Conservation (phyloP, 2,113 vertebrate genomes). For the mouse (Mus musculus) region GRCm39 chr16:42757501-42758000, state of each 20-base stretch:
- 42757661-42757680: not conserved
- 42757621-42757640: not conserved
- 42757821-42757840: not conserved
- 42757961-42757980: constrained; percentile 50
- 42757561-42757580: constrained; percentile 3
- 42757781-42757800: not conserved
- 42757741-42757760: not conserved
- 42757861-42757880: constrained; percentile 40
- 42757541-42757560: constrained; percentile 29
- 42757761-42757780: not conserved
- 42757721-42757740: constrained; percentile 56
- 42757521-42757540: constrained; percentile 60
- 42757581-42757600: not conserved
- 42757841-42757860: not conserved
- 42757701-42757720: constrained; percentile 31
- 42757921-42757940: constrained; percentile 42
- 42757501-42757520: not conserved
- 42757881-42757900: constrained; percentile 58
- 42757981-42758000: constrained; percentile 41
- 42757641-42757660: not conserved
- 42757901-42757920: constrained; percentile 29
- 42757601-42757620: constrained; percentile 57
- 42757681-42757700: not conserved
- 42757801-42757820: constrained; percentile 33
- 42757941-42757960: constrained; percentile 23